Base-by-base conservation (phyloP, 2,888 invertebrate species). In the Cephus nigrinus region DNA sequence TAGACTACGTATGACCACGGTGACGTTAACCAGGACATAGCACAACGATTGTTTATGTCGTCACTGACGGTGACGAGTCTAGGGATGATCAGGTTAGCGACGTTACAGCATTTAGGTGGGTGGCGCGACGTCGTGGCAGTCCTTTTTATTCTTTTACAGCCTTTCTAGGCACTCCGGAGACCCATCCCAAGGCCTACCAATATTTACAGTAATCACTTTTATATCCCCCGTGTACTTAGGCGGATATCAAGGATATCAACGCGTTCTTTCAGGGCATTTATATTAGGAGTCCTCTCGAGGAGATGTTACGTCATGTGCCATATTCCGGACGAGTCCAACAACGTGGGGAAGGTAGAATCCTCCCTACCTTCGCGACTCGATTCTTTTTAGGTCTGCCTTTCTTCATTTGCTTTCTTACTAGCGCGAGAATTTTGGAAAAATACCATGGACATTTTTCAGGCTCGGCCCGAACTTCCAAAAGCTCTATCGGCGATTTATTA, bases 121-220 rank as follows among this genome's bases (percentile, higher is more conserved):
- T 86, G 86, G 85, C 80, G 83, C 84, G 86, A 83, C 81, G 85
- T 86, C 80, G 80, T 84, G 82, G 82, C 83, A 81, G 81, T 80
- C 77, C 78, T 75, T 83, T 86, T 88, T 88, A 55, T 55, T 88
- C 82, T 88, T 90, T 91, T 90, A 85, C 90, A 91, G 90, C 90
- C 88, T 88, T 88, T 85, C 86, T 90, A 91, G 91, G 91, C 89
- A 86, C 90, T 88, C 86, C 87, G 86, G 87, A 88, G 90, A 89
- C 88, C 88, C 88, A 86, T 55, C 55, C 55, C 55, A 55, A 23
- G 55, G 55, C 55, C 55, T 55, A 55, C 55, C 55, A 55, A 55
- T 55, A 55, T 23, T 15, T 55, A 55, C 55, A 55, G 55, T 55
- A 23, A 23, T 55, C 55, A 55, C 40, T 9, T 55, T 55, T 55